Evolutionary conservation across 2,888 invertebrate species (phyloP).

Genomic region (Autographa pulchrina): DNA sequence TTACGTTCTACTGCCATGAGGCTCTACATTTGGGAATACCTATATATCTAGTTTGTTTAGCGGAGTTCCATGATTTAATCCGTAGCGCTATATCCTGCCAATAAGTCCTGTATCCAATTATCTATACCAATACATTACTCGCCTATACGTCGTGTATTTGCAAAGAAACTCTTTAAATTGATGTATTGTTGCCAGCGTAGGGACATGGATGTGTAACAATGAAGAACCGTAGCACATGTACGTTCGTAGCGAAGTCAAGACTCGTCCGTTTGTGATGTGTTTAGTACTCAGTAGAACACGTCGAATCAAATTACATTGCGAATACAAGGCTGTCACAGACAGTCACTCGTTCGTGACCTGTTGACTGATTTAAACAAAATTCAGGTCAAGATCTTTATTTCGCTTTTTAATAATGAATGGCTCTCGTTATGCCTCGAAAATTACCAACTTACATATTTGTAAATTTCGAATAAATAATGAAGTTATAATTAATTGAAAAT

Average conservation of each 20-base stretch:
- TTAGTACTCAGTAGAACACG: conserved; percentile 73
- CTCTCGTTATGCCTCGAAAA: conserved; percentile 65
- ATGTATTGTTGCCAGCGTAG: neutral
- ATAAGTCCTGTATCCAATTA: neutral
- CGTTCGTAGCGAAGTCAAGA: conserved; percentile 46
- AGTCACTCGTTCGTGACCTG: conserved; percentile 88
- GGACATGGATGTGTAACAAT: neutral
- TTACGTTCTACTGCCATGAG: neutral
- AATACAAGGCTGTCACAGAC: conserved; percentile 83
- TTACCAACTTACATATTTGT: conserved; percentile 44
- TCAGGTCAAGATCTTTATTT: conserved; percentile 88
- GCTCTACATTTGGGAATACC: neutral
- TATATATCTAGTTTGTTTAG: neutral
- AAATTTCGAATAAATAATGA: conserved; percentile 45
- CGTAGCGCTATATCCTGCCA: neutral
- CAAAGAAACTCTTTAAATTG: neutral
- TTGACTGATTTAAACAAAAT: conserved; percentile 86
- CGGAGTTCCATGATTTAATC: neutral
- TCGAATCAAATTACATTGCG: conserved; percentile 75
- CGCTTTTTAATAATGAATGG: conserved; percentile 78
- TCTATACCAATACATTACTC: neutral
- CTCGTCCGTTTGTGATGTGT: conserved; percentile 63
- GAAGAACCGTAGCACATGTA: conserved; percentile 14
- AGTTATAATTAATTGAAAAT: conserved; percentile 24
- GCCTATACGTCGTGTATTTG: neutral